Evolutionary conservation across 2,797 vertebrate genomes (phyloP), one percentile per base, ranked within the genome.

Genomic region (Enteromius unitaeniatus): DNA sequence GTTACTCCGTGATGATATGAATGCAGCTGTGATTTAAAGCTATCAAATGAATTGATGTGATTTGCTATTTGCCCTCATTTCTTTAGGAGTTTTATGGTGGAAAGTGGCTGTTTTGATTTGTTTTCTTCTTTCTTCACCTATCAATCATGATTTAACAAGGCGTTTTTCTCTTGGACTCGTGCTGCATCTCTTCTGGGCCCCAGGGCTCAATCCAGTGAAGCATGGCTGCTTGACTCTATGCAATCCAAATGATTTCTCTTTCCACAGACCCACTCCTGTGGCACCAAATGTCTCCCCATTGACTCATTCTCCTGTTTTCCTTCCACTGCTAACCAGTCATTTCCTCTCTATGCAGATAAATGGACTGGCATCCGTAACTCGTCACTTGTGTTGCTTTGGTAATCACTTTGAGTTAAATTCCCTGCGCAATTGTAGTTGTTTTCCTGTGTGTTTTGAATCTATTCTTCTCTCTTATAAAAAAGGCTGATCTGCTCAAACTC

Each of bases 211-310:
- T 73, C 70, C 42, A 75, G 21, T 28, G 13, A 23, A 45, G 67
- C 85, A 86, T 89, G 87, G 88, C 93, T 92, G 92, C 93, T 95
- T 93, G 90, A 92, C 93, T 90, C 92, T 83, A 5, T 70, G 68
- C 53, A 40, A 53, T 53, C 78, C 55, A 37, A 78, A 6, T 76
- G 77, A 74, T 82, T 77, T 45, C 78, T 72, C 8, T 78, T 23
- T 68, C 55, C 47, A 49, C 67, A 81, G 79, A 26, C 79, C 47
- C 34, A 42, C 42, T 64, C 58, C 79, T 5, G 83, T 62, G 45
- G 51, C 62, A 81, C 37, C 64, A 68, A 47, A 69, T 31, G 45
- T 68, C 34, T 72, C 28, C 65, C 37, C 84, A 14, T 65, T 42
- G 40, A 42, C 10, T 85, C n/a, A 19, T 42, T 85, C 79, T 51